These are phyloP conservation scores for Ophthalmolycus amberensis DNA, from an alignment of 2,113 vertebrate species.

Conservation along the genomic window DNA sequence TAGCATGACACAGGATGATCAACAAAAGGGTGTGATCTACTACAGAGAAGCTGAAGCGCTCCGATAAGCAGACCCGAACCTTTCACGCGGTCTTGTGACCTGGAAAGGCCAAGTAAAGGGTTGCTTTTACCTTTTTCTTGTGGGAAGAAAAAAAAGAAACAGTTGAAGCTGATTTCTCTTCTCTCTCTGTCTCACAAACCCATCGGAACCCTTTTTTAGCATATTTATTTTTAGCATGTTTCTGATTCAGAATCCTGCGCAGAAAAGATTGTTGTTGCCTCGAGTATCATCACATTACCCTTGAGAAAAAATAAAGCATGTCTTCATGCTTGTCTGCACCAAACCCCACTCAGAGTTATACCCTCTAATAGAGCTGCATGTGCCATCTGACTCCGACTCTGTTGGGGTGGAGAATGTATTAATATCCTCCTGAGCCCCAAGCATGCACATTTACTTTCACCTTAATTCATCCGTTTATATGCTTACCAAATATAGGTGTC, in stretches of 20 bases:
- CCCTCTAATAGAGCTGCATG: constrained; percentile 52
- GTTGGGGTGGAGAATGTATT: constrained; percentile 51
- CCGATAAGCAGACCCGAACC: constrained; percentile 28
- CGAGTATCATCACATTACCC: constrained; percentile 63
- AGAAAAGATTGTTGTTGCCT: constrained; percentile 56
- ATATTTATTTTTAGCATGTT: constrained; percentile 74
- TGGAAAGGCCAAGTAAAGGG: constrained; percentile 45
- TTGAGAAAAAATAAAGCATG: constrained; percentile 65
- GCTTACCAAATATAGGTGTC: constrained; percentile 54
- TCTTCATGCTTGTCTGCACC: constrained; percentile 67
- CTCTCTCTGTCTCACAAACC: constrained; percentile 37
- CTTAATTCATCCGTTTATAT: constrained; percentile 57
- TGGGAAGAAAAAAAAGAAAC: constrained; percentile 42
- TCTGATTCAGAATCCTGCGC: constrained; percentile 65
- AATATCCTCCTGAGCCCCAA: constrained; percentile 64
- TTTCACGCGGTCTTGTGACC: constrained; percentile 49
- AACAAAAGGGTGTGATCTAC: constrained; percentile 50
- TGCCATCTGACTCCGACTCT: constrained; percentile 61
- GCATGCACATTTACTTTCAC: constrained; percentile 59
- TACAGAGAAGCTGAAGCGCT: constrained; percentile 21
- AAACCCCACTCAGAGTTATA: constrained; percentile 54
- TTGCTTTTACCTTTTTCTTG: constrained; percentile 45
- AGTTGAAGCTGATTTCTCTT: constrained; percentile 37
- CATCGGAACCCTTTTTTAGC: constrained; percentile 61
- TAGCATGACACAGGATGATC: constrained; percentile 34